Evolutionary conservation across 2,888 invertebrate species (phyloP), one percentile per base, ranked within the genome.

Genomic region (Iphiclides podalirius): DNA sequence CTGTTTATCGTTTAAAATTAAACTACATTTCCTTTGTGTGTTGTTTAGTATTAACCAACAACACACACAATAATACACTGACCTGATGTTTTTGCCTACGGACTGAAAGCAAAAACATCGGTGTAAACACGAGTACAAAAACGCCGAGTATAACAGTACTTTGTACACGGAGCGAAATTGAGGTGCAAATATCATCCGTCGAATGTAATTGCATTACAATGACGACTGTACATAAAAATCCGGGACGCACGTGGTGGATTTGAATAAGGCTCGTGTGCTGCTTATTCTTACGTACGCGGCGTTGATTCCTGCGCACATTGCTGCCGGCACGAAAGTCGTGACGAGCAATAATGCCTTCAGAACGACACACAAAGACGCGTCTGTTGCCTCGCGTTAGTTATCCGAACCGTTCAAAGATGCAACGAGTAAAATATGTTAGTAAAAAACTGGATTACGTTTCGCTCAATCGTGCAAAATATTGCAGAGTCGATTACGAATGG

Each of bases 271-370:
- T 44, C 36, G 26, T 48, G 33, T 20, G 51, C 38, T 42, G 40
- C 52, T 26, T 37, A 49, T 45, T 47, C 44, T 39, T 40, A 40
- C 38, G 35, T 20, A 41, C 20, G 14, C 35, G 31, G 17, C 51
- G 36, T 52, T 52, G 39, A 50, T 47, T 36, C 47, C 37, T 45
- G 44, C 48, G 52, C 16, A 47, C 49, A 47, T 52, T 49, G 40
- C n/a, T 41, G 14, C 16, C 31, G 42, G 47, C 57, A 57, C 48
- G 57, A 53, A 48, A 33, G 13, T 55, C 57, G 57, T 57, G 57
- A 53, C 57, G 39, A n/a, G 31, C 15, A 53, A 55, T 57, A 53
- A 57, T 53, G 47, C 47, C 50, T n/a, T 52, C 52, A 44, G 43
- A 36, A 34, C 12, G 12, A 15, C 14, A 13, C 9, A 35, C 38